These are phyloP conservation scores for Bergia puertoricense DNA, from an alignment of 92 coral and sea anemone genomes.

Conservation along the genomic window DNA sequence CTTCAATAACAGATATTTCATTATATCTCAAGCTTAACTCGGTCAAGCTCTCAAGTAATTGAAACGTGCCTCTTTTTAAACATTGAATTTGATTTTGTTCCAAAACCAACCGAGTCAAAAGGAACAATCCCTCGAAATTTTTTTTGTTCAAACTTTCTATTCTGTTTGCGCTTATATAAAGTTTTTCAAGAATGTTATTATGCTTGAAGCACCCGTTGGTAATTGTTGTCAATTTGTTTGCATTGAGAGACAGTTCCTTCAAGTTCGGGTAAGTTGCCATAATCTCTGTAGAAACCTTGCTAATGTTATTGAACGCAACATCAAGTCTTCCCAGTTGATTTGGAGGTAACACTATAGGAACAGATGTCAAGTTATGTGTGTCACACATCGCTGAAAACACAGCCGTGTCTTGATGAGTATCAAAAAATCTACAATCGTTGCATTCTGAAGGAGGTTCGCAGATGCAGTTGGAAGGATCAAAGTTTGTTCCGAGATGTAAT, in stretches of 20 bases:
- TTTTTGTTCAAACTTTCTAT: slow-evolving; percentile 17
- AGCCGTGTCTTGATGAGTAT: neutral
- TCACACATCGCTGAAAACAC: slow-evolving; percentile 23
- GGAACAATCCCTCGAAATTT: slow-evolving; percentile 17
- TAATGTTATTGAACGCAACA: slow-evolving; percentile 1
- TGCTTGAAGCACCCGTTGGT: slow-evolving; percentile 20
- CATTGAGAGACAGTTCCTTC: slow-evolving; percentile 27
- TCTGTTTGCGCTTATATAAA: slow-evolving; percentile 26
- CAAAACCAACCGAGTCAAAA: slow-evolving; percentile 19
- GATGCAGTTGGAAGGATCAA: neutral
- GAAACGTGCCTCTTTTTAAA: slow-evolving; percentile 47
- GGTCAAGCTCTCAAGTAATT: slow-evolving; percentile 16
- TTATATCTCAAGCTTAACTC: slow-evolving; percentile 53
- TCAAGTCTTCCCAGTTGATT: neutral
- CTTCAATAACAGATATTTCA: slow-evolving; percentile 41
- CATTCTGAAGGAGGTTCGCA: slow-evolving; percentile 21
- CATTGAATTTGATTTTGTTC: slow-evolving; percentile 5
- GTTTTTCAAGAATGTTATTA: slow-evolving; percentile 24
- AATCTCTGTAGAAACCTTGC: slow-evolving; percentile 4
- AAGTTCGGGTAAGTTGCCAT: slow-evolving; percentile 9
- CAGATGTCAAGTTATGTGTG: neutral
- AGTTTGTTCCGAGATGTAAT: slow-evolving; percentile 9
- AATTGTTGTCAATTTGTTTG: neutral
- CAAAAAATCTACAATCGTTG: neutral
- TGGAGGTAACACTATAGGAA: slow-evolving; percentile 5